Base-by-base conservation (phyloP, 2,888 invertebrate species). In the Drosophila nigritarsus region DNA sequence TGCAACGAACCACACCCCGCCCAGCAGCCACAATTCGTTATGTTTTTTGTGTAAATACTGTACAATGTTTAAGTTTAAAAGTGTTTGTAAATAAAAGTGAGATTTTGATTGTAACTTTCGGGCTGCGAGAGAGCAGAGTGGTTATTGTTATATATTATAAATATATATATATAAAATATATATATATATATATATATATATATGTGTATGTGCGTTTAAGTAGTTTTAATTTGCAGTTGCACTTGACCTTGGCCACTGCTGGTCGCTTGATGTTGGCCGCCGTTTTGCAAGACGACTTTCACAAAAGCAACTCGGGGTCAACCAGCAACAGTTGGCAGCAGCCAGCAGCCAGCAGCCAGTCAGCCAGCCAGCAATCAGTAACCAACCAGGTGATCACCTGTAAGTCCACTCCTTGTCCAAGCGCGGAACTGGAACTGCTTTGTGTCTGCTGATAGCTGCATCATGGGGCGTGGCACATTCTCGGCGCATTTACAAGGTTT, bases 271-370 rank as follows among this genome's bases (percentile, higher is more conserved):
- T 51, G 65, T 75, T 75, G 70, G 75, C 70, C 70, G 86, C 70
- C 86, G 88, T 87, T 87, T 78, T 76, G 87, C 80, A 83, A 80
- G 87, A 89, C 90, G 80, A 90, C 90, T 90, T 90, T 90, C 91
- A 90, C 86, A 89, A 90, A 89, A 66, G 66, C 70, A 55, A 51
- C 72, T 70, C 73, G 68, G 75, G 74, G 72, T 79, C 75, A 80
- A 78, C 67, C 54, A 59, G 69, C 70, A 64, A 45, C 45, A 24
- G 45, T 24, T 45, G 62, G 62, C 49, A 55, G 13, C 36, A 24
- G 53, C 51, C 50, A 38, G 36, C 32, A 32, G 32, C 32, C 32
- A 32, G 32, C 32, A 9, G 30, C 9, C 30, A 9, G 30, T 0
- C 30, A 30, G 30, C 30, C 30, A 30, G 32, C 32, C 32, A 32